Conservation (phyloP, 2,797 vertebrate genomes). For the Tadarida brasiliensis region DNA sequence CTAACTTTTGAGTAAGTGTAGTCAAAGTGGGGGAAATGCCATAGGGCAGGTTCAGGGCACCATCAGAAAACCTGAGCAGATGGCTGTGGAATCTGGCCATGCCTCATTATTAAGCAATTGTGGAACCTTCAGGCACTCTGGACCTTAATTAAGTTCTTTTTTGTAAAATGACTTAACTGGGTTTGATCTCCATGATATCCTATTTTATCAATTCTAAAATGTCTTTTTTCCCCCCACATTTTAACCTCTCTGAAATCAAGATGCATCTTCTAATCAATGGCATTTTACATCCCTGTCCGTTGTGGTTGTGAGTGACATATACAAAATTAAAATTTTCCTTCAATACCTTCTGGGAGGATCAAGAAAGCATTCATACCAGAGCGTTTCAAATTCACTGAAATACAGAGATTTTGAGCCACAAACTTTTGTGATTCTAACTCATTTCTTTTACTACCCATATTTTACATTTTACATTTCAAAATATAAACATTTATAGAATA, state of each 20-base stretch:
- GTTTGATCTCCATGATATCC: neutral
- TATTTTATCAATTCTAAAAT: constrained; percentile 48
- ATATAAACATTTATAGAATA: neutral
- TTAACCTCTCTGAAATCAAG: constrained; percentile 10
- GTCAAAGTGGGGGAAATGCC: neutral
- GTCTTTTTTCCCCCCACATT: neutral
- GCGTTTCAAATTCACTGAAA: neutral
- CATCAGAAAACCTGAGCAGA: constrained; percentile 55
- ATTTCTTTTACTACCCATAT: constrained; percentile 35
- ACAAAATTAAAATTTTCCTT: constrained; percentile 34
- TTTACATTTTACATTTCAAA: constrained; percentile 10
- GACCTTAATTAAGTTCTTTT: constrained; percentile 61
- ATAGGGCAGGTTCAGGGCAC: neutral
- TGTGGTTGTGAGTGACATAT: constrained; percentile 19
- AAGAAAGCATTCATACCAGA: neutral
- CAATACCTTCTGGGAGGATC: neutral
- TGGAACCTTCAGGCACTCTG: constrained; percentile 32
- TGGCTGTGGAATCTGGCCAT: neutral
- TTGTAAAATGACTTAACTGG: constrained; percentile 41
- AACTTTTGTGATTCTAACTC: neutral
- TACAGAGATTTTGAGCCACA: neutral
- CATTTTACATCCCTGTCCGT: constrained; percentile 36
- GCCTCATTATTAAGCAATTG: constrained; percentile 58
- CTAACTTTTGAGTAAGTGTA: constrained; percentile 26
- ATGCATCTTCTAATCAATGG: constrained; percentile 14